These are phyloP conservation scores for Micropoecilia bifurca DNA, from an alignment of 2,797 vertebrate species.

Conservation along the genomic window DNA sequence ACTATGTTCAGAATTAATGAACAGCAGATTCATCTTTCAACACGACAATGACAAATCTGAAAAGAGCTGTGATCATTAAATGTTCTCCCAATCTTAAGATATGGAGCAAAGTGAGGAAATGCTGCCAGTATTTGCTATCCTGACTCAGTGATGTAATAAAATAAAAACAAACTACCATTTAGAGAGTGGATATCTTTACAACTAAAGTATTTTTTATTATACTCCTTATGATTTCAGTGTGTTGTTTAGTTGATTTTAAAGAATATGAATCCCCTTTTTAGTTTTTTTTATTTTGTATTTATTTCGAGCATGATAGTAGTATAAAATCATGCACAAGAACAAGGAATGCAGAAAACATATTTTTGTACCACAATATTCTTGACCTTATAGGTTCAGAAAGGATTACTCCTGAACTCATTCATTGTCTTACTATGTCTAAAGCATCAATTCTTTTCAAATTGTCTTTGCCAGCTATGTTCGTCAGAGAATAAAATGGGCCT, in stretches of 20 bases:
- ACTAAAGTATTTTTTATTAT: neutral
- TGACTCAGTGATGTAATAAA: neutral
- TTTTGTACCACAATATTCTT: too few species aligned
- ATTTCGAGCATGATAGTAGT: too few species aligned
- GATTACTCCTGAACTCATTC: neutral
- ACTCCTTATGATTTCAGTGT: neutral
- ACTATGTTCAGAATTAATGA: neutral
- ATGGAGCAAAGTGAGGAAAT: neutral
- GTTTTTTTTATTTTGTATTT: neutral
- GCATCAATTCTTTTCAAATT: constrained; percentile 1
- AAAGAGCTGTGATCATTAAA: neutral
- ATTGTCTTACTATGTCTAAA: neutral
- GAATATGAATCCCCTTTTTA: neutral
- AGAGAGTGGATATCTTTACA: neutral
- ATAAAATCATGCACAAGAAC: too few species aligned
- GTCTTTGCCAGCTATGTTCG: constrained; percentile 18
- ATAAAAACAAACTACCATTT: neutral
- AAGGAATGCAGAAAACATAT: too few species aligned
- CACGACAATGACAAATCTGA: neutral
- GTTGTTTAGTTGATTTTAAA: neutral
- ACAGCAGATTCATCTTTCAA: neutral
- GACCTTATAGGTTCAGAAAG: neutral
- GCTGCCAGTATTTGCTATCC: neutral
- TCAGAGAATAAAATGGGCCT: constrained; percentile 26
- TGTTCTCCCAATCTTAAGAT: neutral